Evolutionary conservation across 2,113 vertebrate genomes (phyloP).

Genomic region (Empidonax alnorum): DNA sequence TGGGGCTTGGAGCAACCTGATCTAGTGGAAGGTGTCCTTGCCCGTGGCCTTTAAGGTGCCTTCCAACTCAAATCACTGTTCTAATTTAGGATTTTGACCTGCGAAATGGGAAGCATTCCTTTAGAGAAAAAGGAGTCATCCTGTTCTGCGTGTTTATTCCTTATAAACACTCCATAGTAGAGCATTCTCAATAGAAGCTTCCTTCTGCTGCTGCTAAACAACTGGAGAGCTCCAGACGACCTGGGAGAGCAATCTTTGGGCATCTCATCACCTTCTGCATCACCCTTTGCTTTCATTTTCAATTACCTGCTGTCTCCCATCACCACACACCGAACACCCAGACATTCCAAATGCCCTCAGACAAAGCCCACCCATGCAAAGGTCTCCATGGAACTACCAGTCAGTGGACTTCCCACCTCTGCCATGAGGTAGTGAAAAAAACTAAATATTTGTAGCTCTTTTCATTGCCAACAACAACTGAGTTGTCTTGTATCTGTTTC

Average conservation of each 20-base stretch:
- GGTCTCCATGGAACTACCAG: background rate
- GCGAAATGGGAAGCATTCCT: background rate
- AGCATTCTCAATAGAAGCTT: background rate
- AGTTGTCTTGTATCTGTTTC: background rate
- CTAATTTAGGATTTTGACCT: background rate
- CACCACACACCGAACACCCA: rapidly evolving
- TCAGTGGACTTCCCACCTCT: background rate
- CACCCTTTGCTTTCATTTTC: background rate
- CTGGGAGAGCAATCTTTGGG: background rate
- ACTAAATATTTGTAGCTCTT: background rate
- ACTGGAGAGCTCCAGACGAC: background rate
- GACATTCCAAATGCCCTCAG: background rate
- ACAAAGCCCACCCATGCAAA: background rate
- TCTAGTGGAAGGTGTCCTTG: background rate
- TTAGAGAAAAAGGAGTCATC: background rate
- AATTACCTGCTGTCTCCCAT: background rate
- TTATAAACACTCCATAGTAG: background rate
- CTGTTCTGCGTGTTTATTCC: background rate
- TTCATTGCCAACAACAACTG: background rate
- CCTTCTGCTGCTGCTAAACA: background rate
- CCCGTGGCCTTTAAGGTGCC: too few relatives aligned
- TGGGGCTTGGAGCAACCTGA: background rate
- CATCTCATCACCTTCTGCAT: background rate
- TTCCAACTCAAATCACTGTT: background rate
- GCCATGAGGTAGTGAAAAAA: background rate